phyloP scores from a whole-genome alignment of 2,888 invertebrate genomes.

The Tholera decimalis region DNA sequence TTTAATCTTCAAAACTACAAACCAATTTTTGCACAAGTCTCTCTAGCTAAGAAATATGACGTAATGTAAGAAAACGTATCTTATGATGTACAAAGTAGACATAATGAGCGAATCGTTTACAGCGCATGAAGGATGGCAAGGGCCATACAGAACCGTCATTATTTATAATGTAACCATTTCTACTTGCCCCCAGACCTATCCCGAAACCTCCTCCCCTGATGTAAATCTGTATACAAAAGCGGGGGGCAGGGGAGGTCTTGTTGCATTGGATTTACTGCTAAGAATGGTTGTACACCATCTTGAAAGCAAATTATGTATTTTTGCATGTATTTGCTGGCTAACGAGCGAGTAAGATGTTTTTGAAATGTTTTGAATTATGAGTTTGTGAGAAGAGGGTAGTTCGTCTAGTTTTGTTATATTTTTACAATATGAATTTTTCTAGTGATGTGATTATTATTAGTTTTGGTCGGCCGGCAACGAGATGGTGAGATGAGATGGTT shows the following conservation, averaged over 20 bases:
- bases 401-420: neutral
- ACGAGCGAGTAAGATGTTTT: constrained; percentile 65
- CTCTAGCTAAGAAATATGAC: constrained; percentile 11
- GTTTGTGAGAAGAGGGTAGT: neutral
- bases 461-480: no score
- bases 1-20: neutral
- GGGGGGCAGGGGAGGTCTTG: constrained; percentile 62
- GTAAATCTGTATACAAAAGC: constrained; percentile 4
- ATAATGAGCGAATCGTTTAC: constrained; percentile 86
- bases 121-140: constrained; percentile 80
- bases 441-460: no score
- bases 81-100: constrained; percentile 48
- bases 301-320: constrained; percentile 81
- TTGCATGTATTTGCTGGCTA: constrained; percentile 68
- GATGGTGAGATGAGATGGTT: no score
- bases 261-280: constrained; percentile 74
- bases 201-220: constrained; percentile 18
- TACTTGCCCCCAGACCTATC: constrained; percentile 63
- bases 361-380: constrained; percentile 47
- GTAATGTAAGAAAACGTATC: constrained; percentile 42
- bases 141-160: constrained; percentile 78
- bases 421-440: neutral
- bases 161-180: constrained; percentile 80
- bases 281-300: constrained; percentile 82
- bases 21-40: neutral